Evolutionary conservation across 2,113 vertebrate species (phyloP).

Genomic region (Bubo blakistoni): DNA sequence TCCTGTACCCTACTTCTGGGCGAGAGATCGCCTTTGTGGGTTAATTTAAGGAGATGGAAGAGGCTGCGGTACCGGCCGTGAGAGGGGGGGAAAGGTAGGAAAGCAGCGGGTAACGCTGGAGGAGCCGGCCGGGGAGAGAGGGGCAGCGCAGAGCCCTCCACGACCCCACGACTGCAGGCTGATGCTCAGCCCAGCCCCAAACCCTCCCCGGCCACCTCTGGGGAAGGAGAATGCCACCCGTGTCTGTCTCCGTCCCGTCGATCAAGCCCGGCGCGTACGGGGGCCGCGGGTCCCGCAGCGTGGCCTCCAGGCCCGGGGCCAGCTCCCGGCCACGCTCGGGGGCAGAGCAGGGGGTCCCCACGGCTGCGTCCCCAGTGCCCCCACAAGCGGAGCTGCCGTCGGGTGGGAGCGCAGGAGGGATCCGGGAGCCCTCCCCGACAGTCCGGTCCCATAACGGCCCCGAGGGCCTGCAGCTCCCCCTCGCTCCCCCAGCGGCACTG

Average conservation of each 20-base stretch:
- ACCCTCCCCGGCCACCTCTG: neutral
- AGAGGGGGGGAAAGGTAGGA: neutral
- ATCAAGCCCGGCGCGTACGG: neutral
- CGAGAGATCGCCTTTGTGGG: neutral
- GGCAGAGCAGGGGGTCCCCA: neutral
- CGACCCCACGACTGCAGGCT: neutral
- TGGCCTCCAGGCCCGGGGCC: neutral
- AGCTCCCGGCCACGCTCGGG: neutral
- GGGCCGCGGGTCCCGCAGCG: neutral
- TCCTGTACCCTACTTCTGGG: neutral
- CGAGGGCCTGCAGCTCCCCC: rapidly evolving
- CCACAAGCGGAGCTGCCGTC: neutral
- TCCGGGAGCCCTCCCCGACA: too few species aligned
- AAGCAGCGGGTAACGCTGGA: neutral
- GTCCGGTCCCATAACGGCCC: rapidly evolving
- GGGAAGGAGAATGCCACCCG: rapidly evolving
- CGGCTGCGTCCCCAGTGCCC: rapidly evolving
- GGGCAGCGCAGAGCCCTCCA: neutral
- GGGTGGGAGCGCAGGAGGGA: neutral
- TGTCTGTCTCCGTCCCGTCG: neutral
- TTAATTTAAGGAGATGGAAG: neutral
- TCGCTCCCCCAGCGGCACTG: neutral
- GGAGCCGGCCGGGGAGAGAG: neutral
- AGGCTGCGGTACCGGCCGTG: neutral
- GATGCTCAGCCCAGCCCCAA: neutral